phyloP scores from a whole-genome alignment of 1,140 invertebrate genomes.

The Anagrus nilaparvatae region DNA sequence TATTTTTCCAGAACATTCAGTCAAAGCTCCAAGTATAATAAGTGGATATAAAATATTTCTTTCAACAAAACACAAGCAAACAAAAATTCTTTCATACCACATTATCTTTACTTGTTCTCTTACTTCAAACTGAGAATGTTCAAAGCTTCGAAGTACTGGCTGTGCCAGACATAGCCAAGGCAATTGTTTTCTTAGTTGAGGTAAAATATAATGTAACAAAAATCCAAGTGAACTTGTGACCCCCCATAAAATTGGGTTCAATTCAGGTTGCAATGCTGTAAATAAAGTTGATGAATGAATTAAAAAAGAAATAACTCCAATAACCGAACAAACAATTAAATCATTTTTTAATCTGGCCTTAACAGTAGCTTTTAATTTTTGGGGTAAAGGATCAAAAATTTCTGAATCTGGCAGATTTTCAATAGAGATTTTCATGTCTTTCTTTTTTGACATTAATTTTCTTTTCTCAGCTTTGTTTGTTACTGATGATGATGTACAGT shows the following conservation, averaged over 20 bases:
- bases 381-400: constrained; percentile 80
- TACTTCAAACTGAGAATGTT: constrained; percentile 84
- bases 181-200: constrained; percentile 89
- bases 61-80: constrained; percentile 86
- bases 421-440: constrained; percentile 44
- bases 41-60: constrained; percentile 86
- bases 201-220: constrained; percentile 84
- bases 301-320: constrained; percentile 78
- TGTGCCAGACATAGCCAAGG: constrained; percentile 92
- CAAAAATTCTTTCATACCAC: constrained; percentile 91
- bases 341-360: constrained; percentile 88
- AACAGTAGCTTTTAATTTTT: constrained; percentile 79
- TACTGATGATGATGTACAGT: background rate
- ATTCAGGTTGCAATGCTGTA: constrained; percentile 72
- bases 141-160: constrained; percentile 75
- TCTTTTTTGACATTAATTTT: constrained; percentile 33
- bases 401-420: constrained; percentile 53
- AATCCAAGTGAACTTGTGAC: constrained; percentile 76
- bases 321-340: constrained; percentile 77
- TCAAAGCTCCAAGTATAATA: constrained; percentile 79
- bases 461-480: constrained; percentile 13
- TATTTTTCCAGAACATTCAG: constrained; percentile 70
- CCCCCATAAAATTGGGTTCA: constrained; percentile 71
- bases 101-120: constrained; percentile 74
- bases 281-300: constrained; percentile 95